These are phyloP conservation scores for Leptinotarsa peninsularis DNA, from an alignment of 2,888 invertebrate genomes.

Conservation along the genomic window DNA sequence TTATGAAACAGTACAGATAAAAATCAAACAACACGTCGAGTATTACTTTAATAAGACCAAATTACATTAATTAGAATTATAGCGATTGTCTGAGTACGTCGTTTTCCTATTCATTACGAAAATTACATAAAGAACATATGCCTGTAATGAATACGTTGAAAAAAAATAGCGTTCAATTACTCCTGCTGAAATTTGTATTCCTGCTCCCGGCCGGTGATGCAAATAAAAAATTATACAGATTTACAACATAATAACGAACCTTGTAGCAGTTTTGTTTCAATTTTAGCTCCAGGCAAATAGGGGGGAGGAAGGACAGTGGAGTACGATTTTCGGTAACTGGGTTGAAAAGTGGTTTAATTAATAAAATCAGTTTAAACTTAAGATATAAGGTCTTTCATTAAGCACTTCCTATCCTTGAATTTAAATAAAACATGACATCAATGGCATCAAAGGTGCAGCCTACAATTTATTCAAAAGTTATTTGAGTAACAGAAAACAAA, in stretches of 20 bases:
- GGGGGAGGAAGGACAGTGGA: conserved; percentile 22
- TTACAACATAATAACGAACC: conserved; percentile 39
- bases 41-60: conserved; percentile 15
- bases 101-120: conserved; percentile 34
- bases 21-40: conserved; percentile 18
- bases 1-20: conserved; percentile 16
- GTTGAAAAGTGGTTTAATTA: neutral
- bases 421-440: too few relatives aligned
- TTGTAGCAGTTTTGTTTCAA: conserved; percentile 34
- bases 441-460: too few relatives aligned
- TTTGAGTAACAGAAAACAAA: too few relatives aligned
- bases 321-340: neutral
- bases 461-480: too few relatives aligned
- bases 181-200: conserved; percentile 23
- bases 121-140: conserved; percentile 36
- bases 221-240: conserved; percentile 44
- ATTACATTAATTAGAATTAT: conserved; percentile 17
- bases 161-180: conserved; percentile 40
- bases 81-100: conserved; percentile 28
- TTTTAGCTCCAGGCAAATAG: conserved; percentile 32
- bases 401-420: too few relatives aligned
- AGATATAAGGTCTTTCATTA: too few relatives aligned
- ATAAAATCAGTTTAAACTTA: too few relatives aligned
- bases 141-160: conserved; percentile 38
- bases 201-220: conserved; percentile 37